Evolutionary conservation across 1,140 invertebrate genomes (phyloP).

Genomic region (Drosophila tropicalis): DNA sequence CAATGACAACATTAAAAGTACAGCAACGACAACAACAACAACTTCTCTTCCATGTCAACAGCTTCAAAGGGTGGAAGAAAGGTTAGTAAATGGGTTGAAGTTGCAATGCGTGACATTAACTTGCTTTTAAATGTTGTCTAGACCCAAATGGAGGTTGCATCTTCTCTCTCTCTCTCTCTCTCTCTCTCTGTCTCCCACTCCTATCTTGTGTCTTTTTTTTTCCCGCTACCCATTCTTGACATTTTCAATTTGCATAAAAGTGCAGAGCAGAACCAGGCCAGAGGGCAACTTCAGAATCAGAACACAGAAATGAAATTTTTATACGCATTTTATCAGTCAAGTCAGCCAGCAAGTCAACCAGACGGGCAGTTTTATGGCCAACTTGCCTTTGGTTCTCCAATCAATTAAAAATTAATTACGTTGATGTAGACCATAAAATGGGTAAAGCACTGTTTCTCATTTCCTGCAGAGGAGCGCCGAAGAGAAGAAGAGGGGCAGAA

Average conservation of each 20-base stretch:
- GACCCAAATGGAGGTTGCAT: conserved; percentile 16
- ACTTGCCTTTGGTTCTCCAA: conserved; percentile 30
- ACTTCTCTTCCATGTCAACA: conserved; percentile 17
- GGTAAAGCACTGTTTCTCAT: conserved; percentile 29
- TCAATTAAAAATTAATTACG: conserved; percentile 59
- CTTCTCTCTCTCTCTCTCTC: background rate
- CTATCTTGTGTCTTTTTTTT: background rate
- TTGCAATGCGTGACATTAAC: conserved; percentile 52
- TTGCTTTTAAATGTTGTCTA: conserved; percentile 46
- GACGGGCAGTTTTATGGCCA: conserved; percentile 1
- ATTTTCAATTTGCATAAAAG: conserved; percentile 43
- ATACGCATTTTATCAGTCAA: conserved; percentile 13
- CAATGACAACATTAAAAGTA: conserved; percentile 54
- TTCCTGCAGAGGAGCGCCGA: conserved; percentile 18
- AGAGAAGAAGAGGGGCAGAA: no score
- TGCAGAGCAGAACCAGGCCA: conserved; percentile 17
- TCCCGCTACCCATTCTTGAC: background rate
- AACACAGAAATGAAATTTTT: background rate
- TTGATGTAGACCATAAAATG: conserved; percentile 33
- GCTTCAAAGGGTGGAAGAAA: background rate
- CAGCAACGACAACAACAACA: conserved; percentile 19
- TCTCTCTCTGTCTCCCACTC: background rate
- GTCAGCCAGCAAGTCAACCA: background rate
- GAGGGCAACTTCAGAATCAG: background rate
- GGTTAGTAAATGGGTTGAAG: conserved; percentile 10